Percentiles rank a stretch among this genome's conserved stretches.
phyloP scores from a whole-genome alignment of 2,797 vertebrate genomes.

The Odontamblyopus lacepedii region DNA sequence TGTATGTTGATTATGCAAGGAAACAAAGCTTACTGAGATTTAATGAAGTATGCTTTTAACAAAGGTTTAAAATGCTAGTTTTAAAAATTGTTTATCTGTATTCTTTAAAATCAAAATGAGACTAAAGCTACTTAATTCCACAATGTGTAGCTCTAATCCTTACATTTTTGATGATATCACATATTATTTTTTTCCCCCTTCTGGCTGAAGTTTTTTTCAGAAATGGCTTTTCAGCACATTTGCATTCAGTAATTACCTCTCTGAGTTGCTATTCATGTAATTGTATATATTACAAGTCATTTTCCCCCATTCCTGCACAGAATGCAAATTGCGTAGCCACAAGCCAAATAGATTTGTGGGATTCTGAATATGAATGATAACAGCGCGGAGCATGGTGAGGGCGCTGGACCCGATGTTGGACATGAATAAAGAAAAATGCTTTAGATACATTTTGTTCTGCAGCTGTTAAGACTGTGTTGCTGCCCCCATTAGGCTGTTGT shows the following conservation, averaged over 20 bases:
- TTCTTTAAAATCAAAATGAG: no score
- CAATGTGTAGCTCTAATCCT: background rate
- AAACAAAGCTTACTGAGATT: background rate
- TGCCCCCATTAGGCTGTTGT: conserved; percentile 20
- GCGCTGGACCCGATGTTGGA: background rate
- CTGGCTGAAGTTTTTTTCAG: conserved; percentile 14
- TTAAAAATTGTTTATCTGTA: no score
- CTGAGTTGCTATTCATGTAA: background rate
- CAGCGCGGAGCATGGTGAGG: background rate
- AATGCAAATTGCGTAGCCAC: conserved; percentile 11
- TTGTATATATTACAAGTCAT: conserved; percentile 9
- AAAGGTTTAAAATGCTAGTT: background rate
- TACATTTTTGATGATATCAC: conserved; percentile 5
- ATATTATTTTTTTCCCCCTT: conserved; percentile 5
- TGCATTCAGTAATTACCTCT: conserved; percentile 10
- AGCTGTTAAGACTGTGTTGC: conserved; percentile 16
- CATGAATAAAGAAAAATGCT: background rate
- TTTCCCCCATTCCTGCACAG: background rate
- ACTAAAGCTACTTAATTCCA: no score
- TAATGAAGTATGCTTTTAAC: background rate
- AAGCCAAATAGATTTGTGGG: conserved; percentile 14
- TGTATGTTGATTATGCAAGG: background rate
- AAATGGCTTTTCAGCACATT: conserved; percentile 14
- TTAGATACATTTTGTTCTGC: conserved; percentile 12
- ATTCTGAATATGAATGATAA: conserved; percentile 13